Base-by-base conservation (phyloP, 2,888 invertebrate genomes). In the Ophion slaviceki region DNA sequence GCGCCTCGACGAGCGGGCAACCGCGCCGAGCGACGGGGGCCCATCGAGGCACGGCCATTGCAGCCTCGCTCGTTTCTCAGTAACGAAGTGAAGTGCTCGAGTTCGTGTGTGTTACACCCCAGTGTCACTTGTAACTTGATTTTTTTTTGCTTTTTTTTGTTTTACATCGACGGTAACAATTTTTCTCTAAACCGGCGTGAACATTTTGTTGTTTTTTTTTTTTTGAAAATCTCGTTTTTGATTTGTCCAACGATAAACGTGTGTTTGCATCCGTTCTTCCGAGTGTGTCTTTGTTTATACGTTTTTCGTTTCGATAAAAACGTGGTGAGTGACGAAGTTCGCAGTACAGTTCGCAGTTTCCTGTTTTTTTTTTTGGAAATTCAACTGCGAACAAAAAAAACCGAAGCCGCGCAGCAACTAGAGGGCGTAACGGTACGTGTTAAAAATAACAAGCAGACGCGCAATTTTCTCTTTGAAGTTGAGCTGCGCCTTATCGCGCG, bases 61-160 rank as follows among this genome's bases (percentile, higher is more conserved):
- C 85, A 78, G 80, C 68, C 78, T 78, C 81, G 80, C 40, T 86
- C 86, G 80, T 80, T 80, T 53, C 77, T 66, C 81, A 71, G 68
- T 72, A 79, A 70, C 83, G 76, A 85, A 88, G 88, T 87, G 88
- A 88, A 87, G 87, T 87, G 87, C 87, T 82, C 80, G 83, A 72
- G 84, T 87, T 82, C 81, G 17, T 72, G 66, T 76, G 64, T 84
- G 75, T 75, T 78, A 82, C 72, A 80, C 83, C 72, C 74, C 82
- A 75, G 71, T 64, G 82, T 86, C 71, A 82, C 85, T 83, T 36
- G 59, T 70, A 32, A 79, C 11, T 59, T 67, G 20, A 66, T 11
- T 71, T 62, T 20, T 57, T 72, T 59, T 36, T 66, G 7, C 20
- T 7, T 47, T 17, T 47, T 74, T 64, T 59, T 14, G 45, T 61